Evolutionary conservation across 2,888 invertebrate genomes (phyloP).

Genomic region (Mythimna lalbum): DNA sequence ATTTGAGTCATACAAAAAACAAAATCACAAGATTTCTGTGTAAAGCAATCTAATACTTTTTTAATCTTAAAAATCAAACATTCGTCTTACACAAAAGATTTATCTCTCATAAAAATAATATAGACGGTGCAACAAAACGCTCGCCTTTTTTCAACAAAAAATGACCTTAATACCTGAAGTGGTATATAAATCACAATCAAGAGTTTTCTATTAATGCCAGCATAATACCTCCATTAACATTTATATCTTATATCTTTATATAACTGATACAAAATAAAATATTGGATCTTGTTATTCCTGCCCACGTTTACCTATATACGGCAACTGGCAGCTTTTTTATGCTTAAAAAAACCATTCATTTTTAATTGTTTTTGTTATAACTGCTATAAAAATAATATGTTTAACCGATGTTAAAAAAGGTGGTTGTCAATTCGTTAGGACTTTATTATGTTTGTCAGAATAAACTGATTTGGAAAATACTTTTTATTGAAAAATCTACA

Average conservation of each 20-base stretch:
- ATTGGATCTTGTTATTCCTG: slow-evolving; percentile 52
- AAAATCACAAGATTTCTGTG: not conserved
- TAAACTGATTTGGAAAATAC: too few species aligned
- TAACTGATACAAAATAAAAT: slow-evolving; percentile 59
- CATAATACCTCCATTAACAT: slow-evolving; percentile 57
- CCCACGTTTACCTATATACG: slow-evolving; percentile 53
- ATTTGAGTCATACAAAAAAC: not conserved
- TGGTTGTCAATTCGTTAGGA: too few species aligned
- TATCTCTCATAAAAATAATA: slow-evolving; percentile 12
- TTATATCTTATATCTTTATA: slow-evolving; percentile 28
- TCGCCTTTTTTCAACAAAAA: slow-evolving; percentile 37
- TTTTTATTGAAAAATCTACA: too few species aligned
- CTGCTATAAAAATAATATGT: not conserved
- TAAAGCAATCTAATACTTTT: slow-evolving; percentile 22
- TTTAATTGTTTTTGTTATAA: slow-evolving; percentile 32
- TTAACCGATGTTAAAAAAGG: too few species aligned
- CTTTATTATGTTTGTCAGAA: too few species aligned
- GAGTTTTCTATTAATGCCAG: slow-evolving; percentile 56
- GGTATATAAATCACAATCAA: slow-evolving; percentile 60
- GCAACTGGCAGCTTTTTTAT: slow-evolving; percentile 17
- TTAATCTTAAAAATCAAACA: slow-evolving; percentile 4
- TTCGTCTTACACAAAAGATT: slow-evolving; percentile 14
- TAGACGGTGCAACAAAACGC: slow-evolving; percentile 27
- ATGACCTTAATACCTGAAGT: slow-evolving; percentile 53
- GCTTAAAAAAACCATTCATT: slow-evolving; percentile 16